These are phyloP conservation scores for Procambarus clarkii DNA, from an alignment of 1,140 invertebrate species.

Conservation along the genomic window DNA sequence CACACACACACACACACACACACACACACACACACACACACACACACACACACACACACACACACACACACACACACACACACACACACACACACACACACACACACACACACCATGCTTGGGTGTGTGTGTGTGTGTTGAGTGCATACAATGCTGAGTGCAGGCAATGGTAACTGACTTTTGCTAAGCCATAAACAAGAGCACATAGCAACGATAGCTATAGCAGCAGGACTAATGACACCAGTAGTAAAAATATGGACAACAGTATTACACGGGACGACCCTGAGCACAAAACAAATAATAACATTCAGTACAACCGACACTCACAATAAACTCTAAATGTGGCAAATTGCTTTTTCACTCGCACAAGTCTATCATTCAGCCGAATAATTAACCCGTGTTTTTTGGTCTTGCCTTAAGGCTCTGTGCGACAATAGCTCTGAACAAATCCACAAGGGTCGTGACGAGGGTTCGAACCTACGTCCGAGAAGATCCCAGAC, in stretches of 20 bases:
- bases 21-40: neutral
- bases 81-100: too few species aligned
- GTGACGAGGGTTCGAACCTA: too few species aligned
- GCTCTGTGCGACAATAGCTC: too few species aligned
- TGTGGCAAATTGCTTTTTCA: conserved; percentile 8
- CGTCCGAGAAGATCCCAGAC: too few species aligned
- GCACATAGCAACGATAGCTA: neutral
- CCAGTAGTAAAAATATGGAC: neutral
- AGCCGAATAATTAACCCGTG: neutral
- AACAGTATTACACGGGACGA: neutral
- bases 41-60: too few species aligned
- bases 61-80: too few species aligned
- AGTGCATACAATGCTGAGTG: too few species aligned
- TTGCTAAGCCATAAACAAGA: neutral
- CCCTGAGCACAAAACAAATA: neutral
- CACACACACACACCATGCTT: too few species aligned
- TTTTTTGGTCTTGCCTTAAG: neutral
- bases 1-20: neutral
- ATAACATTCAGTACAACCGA: neutral
- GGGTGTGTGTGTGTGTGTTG: too few species aligned
- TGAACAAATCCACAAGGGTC: too few species aligned
- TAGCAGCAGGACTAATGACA: neutral
- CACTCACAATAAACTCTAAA: conserved; percentile 2
- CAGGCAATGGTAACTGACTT: neutral
- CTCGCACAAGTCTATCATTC: neutral